These are phyloP conservation scores for Schizothorax lantsangensis DNA, from an alignment of 2,797 vertebrate genomes.

Conservation along the genomic window DNA sequence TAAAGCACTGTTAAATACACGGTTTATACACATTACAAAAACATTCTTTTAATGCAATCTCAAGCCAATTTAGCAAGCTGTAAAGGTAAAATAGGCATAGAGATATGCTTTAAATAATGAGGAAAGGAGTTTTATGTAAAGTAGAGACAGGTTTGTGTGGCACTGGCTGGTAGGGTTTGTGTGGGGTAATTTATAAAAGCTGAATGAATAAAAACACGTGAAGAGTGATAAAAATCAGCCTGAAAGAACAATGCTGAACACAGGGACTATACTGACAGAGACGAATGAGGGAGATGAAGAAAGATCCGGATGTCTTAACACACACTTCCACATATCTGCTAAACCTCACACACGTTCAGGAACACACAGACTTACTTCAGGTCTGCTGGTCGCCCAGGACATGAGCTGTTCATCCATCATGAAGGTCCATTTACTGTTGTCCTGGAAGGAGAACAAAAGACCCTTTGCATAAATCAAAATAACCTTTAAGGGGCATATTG, in stretches of 20 bases:
- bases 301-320: neutral
- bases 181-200: conserved; percentile 6
- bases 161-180: neutral
- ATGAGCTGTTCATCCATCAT: conserved; percentile 87
- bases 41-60: neutral
- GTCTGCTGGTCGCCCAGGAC: conserved; percentile 83
- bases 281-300: conserved; percentile 20
- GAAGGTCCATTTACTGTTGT: conserved; percentile 86
- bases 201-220: conserved; percentile 19
- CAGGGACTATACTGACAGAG: conserved; percentile 24
- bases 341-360: neutral
- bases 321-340: conserved; percentile 37
- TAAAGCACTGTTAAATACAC: neutral
- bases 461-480: neutral
- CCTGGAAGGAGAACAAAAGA: conserved; percentile 66
- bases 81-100: neutral
- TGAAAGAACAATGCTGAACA: conserved; percentile 23
- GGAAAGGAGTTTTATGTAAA: neutral
- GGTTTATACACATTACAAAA: neutral
- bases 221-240: conserved; percentile 26
- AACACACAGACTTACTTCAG: conserved; percentile 74
- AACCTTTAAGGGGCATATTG: neutral
- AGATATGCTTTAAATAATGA: neutral
- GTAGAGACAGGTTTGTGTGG: neutral
- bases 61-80: conserved; percentile 6